These are phyloP conservation scores for Petrocephalus sullivani DNA, from an alignment of 2,797 vertebrate genomes.

Conservation along the genomic window DNA sequence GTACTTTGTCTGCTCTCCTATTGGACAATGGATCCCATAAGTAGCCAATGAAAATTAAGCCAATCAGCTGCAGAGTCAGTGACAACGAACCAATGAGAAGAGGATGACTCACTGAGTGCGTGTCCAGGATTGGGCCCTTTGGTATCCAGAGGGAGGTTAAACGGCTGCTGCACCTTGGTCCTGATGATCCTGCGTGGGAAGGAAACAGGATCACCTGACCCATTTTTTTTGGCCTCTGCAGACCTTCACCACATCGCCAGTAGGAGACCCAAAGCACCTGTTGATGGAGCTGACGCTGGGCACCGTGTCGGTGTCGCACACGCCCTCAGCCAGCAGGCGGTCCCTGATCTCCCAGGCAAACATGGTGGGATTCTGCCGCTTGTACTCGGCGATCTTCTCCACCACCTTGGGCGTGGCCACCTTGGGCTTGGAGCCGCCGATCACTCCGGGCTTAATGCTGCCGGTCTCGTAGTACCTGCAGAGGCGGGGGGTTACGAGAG, in stretches of 20 bases:
- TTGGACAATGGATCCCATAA: not conserved
- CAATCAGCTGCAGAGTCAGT: conserved; percentile 1
- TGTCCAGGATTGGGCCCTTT: conserved; percentile 82
- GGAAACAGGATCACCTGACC: not conserved
- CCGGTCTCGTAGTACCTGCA: conserved; percentile 86
- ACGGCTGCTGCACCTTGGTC: conserved; percentile 86
- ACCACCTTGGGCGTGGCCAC: conserved; percentile 88
- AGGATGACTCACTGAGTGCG: conserved; percentile 70
- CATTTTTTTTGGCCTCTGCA: not conserved
- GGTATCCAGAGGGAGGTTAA: conserved; percentile 81
- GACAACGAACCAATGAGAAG: not conserved
- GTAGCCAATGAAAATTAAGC: not conserved
- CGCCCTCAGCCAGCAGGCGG: conserved; percentile 76
- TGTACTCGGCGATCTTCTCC: conserved; percentile 88
- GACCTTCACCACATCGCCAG: not conserved
- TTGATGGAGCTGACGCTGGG: conserved; percentile 91
- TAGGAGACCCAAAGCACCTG: conserved; percentile 58
- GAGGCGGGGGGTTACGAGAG: not conserved
- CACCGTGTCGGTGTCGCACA: conserved; percentile 83
- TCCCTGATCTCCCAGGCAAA: conserved; percentile 91
- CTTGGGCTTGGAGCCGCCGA: conserved; percentile 85
- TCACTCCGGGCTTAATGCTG: conserved; percentile 87
- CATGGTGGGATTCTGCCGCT: conserved; percentile 88
- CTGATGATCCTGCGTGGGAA: conserved; percentile 73
- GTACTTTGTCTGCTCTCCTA: not conserved